Evolutionary conservation across 92 coral and sea anemone genomes (phyloP).

Genomic region (Epizoanthus illoricatus): DNA sequence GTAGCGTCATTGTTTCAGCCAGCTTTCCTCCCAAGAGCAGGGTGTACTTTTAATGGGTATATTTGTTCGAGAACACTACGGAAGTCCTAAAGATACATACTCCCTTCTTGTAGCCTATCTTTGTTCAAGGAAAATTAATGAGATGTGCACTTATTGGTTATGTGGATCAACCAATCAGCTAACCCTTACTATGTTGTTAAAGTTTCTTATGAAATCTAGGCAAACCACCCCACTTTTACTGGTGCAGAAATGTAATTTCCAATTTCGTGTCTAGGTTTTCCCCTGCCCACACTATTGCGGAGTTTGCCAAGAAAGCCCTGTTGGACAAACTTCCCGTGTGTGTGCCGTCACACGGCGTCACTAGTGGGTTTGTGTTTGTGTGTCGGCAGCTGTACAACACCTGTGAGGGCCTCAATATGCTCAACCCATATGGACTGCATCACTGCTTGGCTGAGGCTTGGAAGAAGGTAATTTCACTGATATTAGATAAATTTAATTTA

Average conservation of each 20-base stretch:
- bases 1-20: no score
- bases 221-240: neutral
- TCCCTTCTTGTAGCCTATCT: no score
- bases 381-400: conserved; percentile 97
- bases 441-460: conserved; percentile 90
- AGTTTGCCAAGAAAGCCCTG: conserved; percentile 92
- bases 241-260: neutral
- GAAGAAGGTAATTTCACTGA: conserved; percentile 61
- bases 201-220: neutral
- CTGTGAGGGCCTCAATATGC: conserved; percentile 89
- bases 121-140: no score
- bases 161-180: no score
- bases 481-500: no score
- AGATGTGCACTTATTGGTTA: no score
- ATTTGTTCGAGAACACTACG: no score
- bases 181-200: no score
- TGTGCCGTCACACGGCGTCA: conserved; percentile 69
- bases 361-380: conserved; percentile 88
- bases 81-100: no score
- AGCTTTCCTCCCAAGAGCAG: no score
- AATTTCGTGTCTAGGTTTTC: conserved; percentile 66
- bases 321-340: conserved; percentile 69
- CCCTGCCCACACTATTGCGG: conserved; percentile 90
- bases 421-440: conserved; percentile 87
- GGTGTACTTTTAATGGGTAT: no score